phyloP scores from a whole-genome alignment of 2,888 invertebrate genomes.

The Caenorhabditis sinica region DNA sequence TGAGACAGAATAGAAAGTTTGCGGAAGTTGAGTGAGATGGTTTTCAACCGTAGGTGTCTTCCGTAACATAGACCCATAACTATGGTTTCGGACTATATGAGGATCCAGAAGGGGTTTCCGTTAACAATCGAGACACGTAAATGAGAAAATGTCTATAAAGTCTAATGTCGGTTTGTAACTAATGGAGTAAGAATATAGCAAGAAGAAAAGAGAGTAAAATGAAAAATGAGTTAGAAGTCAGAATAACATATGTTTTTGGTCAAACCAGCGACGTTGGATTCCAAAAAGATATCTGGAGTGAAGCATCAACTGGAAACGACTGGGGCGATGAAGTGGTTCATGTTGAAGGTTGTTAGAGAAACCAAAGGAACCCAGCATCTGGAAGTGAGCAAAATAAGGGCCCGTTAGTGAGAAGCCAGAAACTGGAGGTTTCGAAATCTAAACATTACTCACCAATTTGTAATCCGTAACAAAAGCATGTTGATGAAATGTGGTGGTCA shows the following conservation, averaged over 20 bases:
- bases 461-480: slow-evolving; percentile 37
- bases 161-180: slow-evolving; percentile 50
- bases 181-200: not conserved
- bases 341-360: slow-evolving; percentile 51
- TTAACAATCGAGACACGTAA: slow-evolving; percentile 59
- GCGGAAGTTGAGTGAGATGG: slow-evolving; percentile 51
- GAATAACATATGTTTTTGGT: not conserved
- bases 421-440: not conserved
- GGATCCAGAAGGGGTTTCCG: slow-evolving; percentile 53
- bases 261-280: not conserved
- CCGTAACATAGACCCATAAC: slow-evolving; percentile 71
- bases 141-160: slow-evolving; percentile 43
- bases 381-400: slow-evolving; percentile 8
- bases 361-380: slow-evolving; percentile 51
- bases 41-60: slow-evolving; percentile 68
- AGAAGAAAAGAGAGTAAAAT: slow-evolving; percentile 2
- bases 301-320: slow-evolving; percentile 18
- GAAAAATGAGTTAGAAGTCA: not conserved
- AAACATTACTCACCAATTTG: slow-evolving; percentile 7
- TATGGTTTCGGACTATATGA: slow-evolving; percentile 62
- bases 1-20: slow-evolving; percentile 58
- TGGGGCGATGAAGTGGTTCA: slow-evolving; percentile 15
- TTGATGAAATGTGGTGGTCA: slow-evolving; percentile 26
- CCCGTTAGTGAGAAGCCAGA: not conserved
- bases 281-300: slow-evolving; percentile 10